These are phyloP conservation scores for Atta colombica DNA, from an alignment of 1,140 invertebrate genomes.

Conservation along the genomic window DNA sequence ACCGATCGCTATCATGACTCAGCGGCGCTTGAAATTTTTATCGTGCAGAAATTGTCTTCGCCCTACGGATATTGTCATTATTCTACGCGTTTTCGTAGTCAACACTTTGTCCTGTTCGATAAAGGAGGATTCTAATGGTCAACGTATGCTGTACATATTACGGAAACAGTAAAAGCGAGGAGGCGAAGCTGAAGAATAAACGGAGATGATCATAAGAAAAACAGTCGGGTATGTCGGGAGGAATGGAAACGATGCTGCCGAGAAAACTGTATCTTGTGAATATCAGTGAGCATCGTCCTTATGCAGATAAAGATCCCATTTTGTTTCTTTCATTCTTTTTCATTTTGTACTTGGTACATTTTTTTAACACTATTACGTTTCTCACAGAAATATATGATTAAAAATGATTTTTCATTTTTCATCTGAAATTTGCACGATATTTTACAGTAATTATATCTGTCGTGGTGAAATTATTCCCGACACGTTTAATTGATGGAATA, in stretches of 20 bases:
- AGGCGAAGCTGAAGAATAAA: constrained; percentile 37
- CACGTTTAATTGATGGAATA: constrained; percentile 7
- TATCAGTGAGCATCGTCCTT: constrained; percentile 37
- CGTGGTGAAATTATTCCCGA: neutral
- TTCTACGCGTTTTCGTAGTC: constrained; percentile 48
- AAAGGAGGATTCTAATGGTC: constrained; percentile 39
- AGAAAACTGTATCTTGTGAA: constrained; percentile 36
- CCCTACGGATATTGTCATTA: constrained; percentile 30
- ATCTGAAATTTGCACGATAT: neutral
- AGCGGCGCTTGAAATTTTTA: constrained; percentile 10
- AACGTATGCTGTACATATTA: constrained; percentile 52
- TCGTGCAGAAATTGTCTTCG: neutral
- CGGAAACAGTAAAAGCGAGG: constrained; percentile 33
- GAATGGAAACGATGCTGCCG: constrained; percentile 19
- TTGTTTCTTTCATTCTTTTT: neutral
- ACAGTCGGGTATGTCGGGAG: constrained; percentile 22
- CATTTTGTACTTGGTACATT: constrained; percentile 31
- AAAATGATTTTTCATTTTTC: neutral
- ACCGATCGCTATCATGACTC: neutral
- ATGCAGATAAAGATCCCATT: constrained; percentile 29
- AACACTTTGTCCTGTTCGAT: constrained; percentile 40
- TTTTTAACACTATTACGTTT: constrained; percentile 13
- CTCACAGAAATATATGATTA: neutral
- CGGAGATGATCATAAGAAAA: constrained; percentile 44
- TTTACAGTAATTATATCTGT: neutral